Conservation (phyloP, 2,888 invertebrate species). For the Brassicogethes aeneus region DNA sequence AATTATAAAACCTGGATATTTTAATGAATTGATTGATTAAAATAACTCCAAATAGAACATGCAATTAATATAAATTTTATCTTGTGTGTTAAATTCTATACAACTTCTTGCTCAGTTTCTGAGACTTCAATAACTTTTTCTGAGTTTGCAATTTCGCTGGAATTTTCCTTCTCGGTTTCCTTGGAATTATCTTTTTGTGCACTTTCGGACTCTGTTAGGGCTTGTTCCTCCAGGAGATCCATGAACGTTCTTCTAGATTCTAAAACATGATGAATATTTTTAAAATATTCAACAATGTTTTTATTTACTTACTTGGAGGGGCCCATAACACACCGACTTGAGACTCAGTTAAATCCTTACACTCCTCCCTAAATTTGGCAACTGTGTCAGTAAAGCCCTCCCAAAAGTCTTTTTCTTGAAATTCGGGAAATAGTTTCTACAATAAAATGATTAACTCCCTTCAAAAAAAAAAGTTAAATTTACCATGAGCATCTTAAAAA, state of each 20-base stretch:
- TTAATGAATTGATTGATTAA: too few species aligned
- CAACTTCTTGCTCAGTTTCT: too few species aligned
- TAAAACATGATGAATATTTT: conserved; percentile 17
- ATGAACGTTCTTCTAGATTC: conserved; percentile 30
- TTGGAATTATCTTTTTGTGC: conserved; percentile 1
- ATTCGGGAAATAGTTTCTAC: conserved; percentile 53
- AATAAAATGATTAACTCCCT: too few species aligned
- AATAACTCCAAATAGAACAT: too few species aligned
- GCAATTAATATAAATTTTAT: too few species aligned
- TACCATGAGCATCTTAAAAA: conserved; percentile 50
- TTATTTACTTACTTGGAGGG: conserved; percentile 49
- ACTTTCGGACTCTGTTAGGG: conserved; percentile 17
- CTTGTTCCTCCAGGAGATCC: conserved; percentile 22
- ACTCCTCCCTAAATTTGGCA: conserved; percentile 56
- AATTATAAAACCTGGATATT: too few species aligned
- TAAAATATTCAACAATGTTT: not conserved
- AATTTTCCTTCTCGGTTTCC: conserved; percentile 17
- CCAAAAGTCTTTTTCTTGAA: conserved; percentile 56
- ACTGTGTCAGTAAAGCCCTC: conserved; percentile 62
- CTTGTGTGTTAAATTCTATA: too few species aligned
- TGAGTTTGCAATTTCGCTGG: conserved; percentile 15
- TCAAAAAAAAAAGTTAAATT: conserved; percentile 7
- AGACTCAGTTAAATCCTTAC: conserved; percentile 51
- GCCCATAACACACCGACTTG: conserved; percentile 53
- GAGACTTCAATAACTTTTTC: conserved; percentile 11